Conservation (phyloP, 1,140 invertebrate genomes). For the Wasmannia auropunctata region DNA sequence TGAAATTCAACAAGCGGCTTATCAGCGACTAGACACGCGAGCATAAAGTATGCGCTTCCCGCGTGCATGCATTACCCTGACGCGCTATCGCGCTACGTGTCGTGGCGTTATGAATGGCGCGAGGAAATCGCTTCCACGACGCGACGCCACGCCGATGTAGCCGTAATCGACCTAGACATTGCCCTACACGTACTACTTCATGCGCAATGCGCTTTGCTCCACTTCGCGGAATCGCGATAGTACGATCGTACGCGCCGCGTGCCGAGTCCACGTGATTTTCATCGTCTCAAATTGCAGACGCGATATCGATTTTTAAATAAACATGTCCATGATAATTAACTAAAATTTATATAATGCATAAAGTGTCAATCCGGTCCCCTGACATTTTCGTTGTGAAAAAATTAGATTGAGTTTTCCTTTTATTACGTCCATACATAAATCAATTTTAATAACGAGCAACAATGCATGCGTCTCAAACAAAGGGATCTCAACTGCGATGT, state of each 20-base stretch:
- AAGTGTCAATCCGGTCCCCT: not conserved
- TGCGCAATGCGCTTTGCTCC: constrained; percentile 49
- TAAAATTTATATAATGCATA: not conserved
- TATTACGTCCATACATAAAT: not conserved
- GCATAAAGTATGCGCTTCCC: constrained; percentile 43
- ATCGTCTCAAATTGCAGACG: not conserved
- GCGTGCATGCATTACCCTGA: constrained; percentile 38
- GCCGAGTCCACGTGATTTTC: not conserved
- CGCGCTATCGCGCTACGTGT: constrained; percentile 40
- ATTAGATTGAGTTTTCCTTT: not conserved
- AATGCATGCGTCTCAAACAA: not conserved
- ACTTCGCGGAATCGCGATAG: constrained; percentile 54
- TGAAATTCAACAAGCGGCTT: constrained; percentile 52
- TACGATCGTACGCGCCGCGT: not conserved
- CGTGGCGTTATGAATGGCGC: constrained; percentile 51
- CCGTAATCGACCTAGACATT: constrained; percentile 70
- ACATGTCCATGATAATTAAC: too few relatives aligned
- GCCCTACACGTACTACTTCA: constrained; percentile 52
- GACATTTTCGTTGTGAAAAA: not conserved
- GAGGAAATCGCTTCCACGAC: constrained; percentile 42
- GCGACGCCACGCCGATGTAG: constrained; percentile 27
- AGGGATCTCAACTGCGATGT: not conserved
- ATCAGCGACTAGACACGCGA: constrained; percentile 49
- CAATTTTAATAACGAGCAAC: not conserved
- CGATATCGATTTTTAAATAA: not conserved